Conservation (phyloP, 2,888 invertebrate species). For the Drosophila melanosoma region DNA sequence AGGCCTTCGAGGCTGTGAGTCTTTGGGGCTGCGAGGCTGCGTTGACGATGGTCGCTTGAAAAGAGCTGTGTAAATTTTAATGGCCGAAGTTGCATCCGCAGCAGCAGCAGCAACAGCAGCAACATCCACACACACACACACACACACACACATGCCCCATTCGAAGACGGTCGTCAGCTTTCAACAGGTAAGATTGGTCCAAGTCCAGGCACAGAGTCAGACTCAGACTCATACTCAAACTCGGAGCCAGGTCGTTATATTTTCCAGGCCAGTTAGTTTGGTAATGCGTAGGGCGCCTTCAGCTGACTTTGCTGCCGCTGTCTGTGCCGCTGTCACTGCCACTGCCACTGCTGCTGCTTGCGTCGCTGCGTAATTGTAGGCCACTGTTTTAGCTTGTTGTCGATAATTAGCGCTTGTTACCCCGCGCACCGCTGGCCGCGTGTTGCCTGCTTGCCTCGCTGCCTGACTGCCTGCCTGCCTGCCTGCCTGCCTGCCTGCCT, state of each 20-base stretch:
- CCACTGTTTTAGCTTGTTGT: constrained; percentile 80
- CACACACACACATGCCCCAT: constrained; percentile 30
- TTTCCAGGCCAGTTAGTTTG: constrained; percentile 45
- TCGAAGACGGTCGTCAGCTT: constrained; percentile 47
- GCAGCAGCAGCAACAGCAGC: constrained; percentile 29
- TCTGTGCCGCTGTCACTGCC: constrained; percentile 3
- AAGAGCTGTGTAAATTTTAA: constrained; percentile 78
- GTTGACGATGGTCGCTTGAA: constrained; percentile 61
- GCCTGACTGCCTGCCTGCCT: constrained; percentile 12
- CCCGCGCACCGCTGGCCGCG: constrained; percentile 56
- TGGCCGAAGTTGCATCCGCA: constrained; percentile 72
- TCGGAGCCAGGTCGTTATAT: constrained; percentile 40
- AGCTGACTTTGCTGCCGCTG: constrained; percentile 24
- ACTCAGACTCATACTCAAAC: neutral
- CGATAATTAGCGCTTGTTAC: constrained; percentile 80
- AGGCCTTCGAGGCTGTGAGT: constrained; percentile 48
- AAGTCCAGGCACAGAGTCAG: neutral
- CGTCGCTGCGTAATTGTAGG: constrained; percentile 75
- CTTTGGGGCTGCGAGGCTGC: constrained; percentile 45
- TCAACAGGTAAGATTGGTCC: constrained; percentile 55
- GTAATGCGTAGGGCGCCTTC: constrained; percentile 57
- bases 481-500: constrained; percentile 19
- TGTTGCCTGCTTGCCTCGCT: constrained; percentile 17
- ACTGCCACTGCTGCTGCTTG: constrained; percentile 24
- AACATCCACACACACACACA: constrained; percentile 24